Percentiles rank a stretch among this genome's conserved stretches.
Evolutionary conservation across 2,113 vertebrate genomes (phyloP).

Genomic region (Thomomys bottae): DNA sequence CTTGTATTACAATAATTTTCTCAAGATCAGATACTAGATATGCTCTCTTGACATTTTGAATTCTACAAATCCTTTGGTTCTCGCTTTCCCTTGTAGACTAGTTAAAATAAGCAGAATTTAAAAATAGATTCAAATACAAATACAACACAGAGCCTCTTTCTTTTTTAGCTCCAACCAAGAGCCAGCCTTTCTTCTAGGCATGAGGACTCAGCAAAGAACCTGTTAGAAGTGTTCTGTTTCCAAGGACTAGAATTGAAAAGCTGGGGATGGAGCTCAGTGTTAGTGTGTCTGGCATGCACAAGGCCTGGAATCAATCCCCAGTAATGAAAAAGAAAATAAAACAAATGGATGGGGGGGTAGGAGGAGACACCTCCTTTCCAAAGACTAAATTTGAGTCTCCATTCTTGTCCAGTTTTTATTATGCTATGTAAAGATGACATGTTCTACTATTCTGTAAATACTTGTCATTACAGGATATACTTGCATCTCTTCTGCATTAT

Average conservation of each 20-base stretch:
- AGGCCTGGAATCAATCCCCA: no score
- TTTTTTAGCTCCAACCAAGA: neutral
- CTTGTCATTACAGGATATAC: neutral
- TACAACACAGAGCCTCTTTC: neutral
- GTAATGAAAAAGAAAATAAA: no score
- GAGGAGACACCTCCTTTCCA: neutral
- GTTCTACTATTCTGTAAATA: neutral
- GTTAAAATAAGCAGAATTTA: neutral
- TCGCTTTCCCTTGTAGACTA: neutral
- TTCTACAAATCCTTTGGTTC: neutral
- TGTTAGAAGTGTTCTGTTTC: neutral
- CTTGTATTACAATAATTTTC: neutral
- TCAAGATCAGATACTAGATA: neutral
- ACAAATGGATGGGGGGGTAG: no score
- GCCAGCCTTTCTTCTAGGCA: neutral
- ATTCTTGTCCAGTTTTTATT: neutral
- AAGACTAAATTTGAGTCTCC: neutral
- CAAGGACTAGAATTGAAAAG: neutral
- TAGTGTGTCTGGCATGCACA: no score
- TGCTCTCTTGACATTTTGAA: neutral
- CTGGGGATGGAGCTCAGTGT: no score
- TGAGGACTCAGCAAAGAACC: neutral
- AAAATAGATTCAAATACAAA: slow-evolving; percentile 13
- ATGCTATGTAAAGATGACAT: neutral
- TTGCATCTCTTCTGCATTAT: neutral